Percentiles rank a stretch among this genome's conserved stretches.
Evolutionary conservation across 2,888 invertebrate species (phyloP).

Genomic region (Plebejus melissa): DNA sequence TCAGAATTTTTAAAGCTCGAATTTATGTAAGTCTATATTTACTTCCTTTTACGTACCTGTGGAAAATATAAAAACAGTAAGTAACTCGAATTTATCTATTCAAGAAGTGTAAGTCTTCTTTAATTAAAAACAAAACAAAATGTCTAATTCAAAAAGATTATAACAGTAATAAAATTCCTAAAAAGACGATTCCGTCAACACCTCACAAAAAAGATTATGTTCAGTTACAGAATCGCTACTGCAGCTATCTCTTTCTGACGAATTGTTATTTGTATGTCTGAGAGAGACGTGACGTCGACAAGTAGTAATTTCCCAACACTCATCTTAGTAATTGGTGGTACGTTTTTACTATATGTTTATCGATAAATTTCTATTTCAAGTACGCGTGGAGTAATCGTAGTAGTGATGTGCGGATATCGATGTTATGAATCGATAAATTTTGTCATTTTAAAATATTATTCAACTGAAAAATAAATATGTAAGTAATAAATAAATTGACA

Average conservation of each 20-base stretch:
- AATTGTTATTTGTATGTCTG: constrained; percentile 30
- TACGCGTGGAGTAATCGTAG: constrained; percentile 24
- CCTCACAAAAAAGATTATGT: constrained; percentile 42
- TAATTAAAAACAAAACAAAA: not conserved
- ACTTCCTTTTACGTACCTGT: too few relatives aligned
- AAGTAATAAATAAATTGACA: not conserved
- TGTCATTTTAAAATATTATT: not conserved
- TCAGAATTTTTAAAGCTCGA: too few relatives aligned
- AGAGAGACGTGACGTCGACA: constrained; percentile 45
- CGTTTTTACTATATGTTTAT: constrained; percentile 39
- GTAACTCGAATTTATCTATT: too few relatives aligned
- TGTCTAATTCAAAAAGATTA: constrained; percentile 16
- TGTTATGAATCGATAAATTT: not conserved
- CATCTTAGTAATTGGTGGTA: constrained; percentile 54
- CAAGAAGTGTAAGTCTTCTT: too few relatives aligned
- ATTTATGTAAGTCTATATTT: too few relatives aligned
- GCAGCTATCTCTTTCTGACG: constrained; percentile 21
- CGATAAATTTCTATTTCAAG: constrained; percentile 30
- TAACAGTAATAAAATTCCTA: constrained; percentile 20
- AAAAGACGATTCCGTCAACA: constrained; percentile 34
- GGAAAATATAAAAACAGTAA: too few relatives aligned
- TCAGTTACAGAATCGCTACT: constrained; percentile 39
- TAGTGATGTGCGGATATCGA: constrained; percentile 14
- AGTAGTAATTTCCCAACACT: constrained; percentile 37
- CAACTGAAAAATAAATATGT: too few relatives aligned